These are phyloP conservation scores for Protula sp. DNA, from an alignment of 2,888 invertebrate genomes.

Conservation along the genomic window DNA sequence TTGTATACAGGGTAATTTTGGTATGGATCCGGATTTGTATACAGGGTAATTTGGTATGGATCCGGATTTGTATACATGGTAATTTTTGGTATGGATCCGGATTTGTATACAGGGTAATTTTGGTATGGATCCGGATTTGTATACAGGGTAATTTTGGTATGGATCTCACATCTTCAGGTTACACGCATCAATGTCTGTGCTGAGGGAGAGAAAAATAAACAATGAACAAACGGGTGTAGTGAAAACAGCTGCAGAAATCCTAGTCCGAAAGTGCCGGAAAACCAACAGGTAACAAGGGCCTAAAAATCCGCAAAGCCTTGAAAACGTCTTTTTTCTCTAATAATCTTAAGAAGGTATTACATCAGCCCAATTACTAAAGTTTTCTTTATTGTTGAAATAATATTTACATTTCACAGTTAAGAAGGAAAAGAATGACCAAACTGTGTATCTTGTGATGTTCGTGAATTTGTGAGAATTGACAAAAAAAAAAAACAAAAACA, in stretches of 20 bases:
- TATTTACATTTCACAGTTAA: too few relatives aligned
- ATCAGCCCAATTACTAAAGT: too few relatives aligned
- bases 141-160: background rate
- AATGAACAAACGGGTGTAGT: constrained; percentile 23
- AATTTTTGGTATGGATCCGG: background rate
- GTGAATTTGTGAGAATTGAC: too few relatives aligned
- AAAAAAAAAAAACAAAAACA: too few relatives aligned
- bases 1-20: background rate
- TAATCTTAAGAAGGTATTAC: too few relatives aligned
- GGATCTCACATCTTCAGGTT: constrained; percentile 56
- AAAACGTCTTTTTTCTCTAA: too few relatives aligned
- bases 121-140: background rate
- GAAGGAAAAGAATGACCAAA: too few relatives aligned
- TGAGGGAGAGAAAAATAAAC: constrained; percentile 64
- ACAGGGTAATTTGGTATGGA: constrained; percentile 1
- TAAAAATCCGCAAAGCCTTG: background rate
- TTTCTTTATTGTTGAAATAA: too few relatives aligned
- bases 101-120: background rate
- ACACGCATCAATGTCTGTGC: constrained; percentile 73
- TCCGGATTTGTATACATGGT: background rate
- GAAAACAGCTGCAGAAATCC: constrained; percentile 74
- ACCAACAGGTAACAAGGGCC: constrained; percentile 48
- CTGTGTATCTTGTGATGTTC: too few relatives aligned
- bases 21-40: background rate
- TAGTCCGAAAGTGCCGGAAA: constrained; percentile 69